phyloP scores from a whole-genome alignment of 2,797 vertebrate genomes.

The Rallus crepitans region DNA sequence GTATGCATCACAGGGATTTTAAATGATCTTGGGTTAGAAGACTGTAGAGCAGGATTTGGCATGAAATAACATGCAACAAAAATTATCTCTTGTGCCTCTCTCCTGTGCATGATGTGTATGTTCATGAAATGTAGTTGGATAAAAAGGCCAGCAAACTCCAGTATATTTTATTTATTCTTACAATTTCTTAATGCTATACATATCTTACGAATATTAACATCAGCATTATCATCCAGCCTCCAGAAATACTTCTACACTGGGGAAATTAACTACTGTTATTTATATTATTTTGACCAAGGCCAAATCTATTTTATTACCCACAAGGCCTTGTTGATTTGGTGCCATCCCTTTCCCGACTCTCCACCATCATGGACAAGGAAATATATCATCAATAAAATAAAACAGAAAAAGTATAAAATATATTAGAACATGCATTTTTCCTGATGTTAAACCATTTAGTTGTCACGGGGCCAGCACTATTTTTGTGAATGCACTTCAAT shows the following conservation, averaged over 20 bases:
- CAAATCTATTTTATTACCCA: background rate
- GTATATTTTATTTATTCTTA: background rate
- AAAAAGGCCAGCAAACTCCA: background rate
- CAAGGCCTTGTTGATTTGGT: background rate
- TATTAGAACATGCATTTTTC: background rate
- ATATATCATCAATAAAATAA: background rate
- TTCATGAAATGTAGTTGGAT: background rate
- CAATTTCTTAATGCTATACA: too few species aligned
- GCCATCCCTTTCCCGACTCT: background rate
- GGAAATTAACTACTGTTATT: background rate
- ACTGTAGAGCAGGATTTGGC: background rate
- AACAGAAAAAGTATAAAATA: background rate
- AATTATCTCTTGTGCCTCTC: background rate
- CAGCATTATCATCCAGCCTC: background rate
- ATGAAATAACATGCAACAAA: background rate
- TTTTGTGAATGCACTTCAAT: background rate
- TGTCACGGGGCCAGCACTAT: background rate
- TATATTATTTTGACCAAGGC: background rate
- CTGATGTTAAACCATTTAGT: background rate
- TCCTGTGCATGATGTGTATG: background rate
- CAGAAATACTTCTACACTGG: background rate
- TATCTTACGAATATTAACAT: background rate
- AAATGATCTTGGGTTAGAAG: background rate
- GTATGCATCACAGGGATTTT: background rate
- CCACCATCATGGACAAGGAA: fast-evolving